Evolutionary conservation across 2,797 vertebrate species (phyloP).

Genomic region (Anniella stebbinsi): DNA sequence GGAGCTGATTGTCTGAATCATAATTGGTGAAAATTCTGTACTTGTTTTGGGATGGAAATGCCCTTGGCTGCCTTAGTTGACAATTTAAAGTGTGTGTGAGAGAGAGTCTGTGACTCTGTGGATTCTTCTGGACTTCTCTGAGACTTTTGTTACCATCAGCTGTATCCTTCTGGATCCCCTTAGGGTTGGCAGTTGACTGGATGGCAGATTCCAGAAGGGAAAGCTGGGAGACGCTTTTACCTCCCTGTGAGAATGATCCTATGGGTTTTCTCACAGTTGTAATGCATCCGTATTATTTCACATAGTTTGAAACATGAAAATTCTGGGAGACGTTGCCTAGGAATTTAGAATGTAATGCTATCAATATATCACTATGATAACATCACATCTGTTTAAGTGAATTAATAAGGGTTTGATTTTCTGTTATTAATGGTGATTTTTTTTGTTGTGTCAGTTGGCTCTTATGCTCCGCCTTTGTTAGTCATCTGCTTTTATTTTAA

Average conservation of each 20-base stretch:
- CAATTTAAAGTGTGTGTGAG: not conserved
- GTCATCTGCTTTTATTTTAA: not conserved
- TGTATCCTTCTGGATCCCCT: not conserved
- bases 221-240: too few species aligned
- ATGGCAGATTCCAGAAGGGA: not conserved
- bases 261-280: too few species aligned
- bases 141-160: not conserved
- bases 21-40: not conserved
- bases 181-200: not conserved
- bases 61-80: not conserved
- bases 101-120: not conserved
- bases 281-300: too few species aligned
- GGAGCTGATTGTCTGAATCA: not conserved
- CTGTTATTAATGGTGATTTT: not conserved
- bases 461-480: not conserved
- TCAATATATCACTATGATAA: not conserved
- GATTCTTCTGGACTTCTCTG: not conserved
- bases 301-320: too few species aligned
- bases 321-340: too few species aligned
- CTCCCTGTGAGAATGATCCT: too few species aligned
- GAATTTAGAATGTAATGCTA: too few species aligned
- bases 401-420: not conserved
- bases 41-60: too few species aligned
- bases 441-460: not conserved
- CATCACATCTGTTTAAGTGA: not conserved